phyloP scores from a whole-genome alignment of 2,797 vertebrate species.

The Pipistrellus kuhlii region DNA sequence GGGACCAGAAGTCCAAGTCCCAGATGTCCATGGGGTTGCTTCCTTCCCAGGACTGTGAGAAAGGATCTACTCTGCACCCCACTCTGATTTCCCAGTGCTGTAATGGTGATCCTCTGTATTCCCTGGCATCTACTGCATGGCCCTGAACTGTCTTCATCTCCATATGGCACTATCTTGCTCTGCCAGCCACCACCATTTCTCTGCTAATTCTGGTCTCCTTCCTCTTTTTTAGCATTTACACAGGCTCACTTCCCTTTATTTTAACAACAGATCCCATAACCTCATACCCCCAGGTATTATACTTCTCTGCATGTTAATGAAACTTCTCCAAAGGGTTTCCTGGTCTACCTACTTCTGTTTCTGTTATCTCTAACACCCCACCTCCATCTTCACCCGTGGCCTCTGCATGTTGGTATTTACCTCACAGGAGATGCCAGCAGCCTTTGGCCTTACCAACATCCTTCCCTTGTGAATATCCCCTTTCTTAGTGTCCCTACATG shows the following conservation, averaged over 20 bases:
- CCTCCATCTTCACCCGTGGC: neutral
- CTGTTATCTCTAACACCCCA: too few relatives aligned
- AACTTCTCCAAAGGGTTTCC: neutral
- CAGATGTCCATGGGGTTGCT: neutral
- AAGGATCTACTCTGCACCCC: neutral
- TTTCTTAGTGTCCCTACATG: neutral
- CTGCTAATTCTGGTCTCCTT: neutral
- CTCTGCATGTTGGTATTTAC: neutral
- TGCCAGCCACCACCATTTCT: neutral
- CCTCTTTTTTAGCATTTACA: neutral
- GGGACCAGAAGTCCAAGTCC: neutral
- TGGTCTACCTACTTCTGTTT: neutral
- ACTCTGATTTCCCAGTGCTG: neutral
- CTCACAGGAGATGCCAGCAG: neutral
- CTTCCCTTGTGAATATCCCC: neutral
- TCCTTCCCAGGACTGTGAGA: neutral
- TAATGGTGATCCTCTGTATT: neutral
- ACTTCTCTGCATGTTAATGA: neutral
- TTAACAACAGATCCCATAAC: neutral
- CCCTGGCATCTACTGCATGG: neutral
- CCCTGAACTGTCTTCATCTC: neutral
- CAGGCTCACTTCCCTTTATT: neutral
- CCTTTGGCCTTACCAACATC: neutral
- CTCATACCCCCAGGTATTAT: neutral
- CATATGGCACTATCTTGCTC: accelerated